These are phyloP conservation scores for Rhincodon typus DNA, from an alignment of 2,797 vertebrate species.

Conservation along the genomic window DNA sequence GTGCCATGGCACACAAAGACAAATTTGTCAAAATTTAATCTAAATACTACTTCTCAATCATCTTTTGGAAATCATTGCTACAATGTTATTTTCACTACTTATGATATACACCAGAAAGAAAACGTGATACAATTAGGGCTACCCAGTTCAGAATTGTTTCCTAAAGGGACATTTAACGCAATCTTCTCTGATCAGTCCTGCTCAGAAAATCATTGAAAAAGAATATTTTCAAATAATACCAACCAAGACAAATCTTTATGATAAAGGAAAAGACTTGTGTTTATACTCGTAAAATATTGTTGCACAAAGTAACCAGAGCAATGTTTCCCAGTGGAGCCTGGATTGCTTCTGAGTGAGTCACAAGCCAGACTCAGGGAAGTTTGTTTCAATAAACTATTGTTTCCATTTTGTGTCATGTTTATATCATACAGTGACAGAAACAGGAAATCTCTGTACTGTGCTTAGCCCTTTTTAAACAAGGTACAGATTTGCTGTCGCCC, in stretches of 20 bases:
- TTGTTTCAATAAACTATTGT: constrained; percentile 4
- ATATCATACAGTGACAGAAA: constrained; percentile 1
- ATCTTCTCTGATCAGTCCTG: not conserved
- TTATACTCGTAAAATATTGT: not conserved
- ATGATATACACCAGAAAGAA: not conserved
- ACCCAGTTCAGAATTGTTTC: not conserved
- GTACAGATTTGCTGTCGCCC: not conserved
- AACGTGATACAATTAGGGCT: not conserved
- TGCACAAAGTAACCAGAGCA: not conserved
- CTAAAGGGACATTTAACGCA: not conserved
- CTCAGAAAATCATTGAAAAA: not conserved
- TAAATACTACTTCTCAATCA: not conserved
- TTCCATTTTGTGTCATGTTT: constrained; percentile 22
- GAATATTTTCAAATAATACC: not conserved
- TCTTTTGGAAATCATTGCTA: not conserved
- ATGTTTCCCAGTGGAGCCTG: not conserved
- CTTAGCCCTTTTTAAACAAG: not conserved
- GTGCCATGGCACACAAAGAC: not conserved
- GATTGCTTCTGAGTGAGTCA: not conserved
- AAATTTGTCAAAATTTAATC: not conserved
- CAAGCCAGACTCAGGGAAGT: not conserved
- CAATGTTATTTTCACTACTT: not conserved
- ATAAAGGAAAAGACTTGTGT: not conserved
- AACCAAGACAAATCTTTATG: not conserved
- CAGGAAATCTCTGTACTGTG: not conserved